A percentile compares a stretch with the other conserved stretches of the same genome.
Evolutionary conservation across 2,113 vertebrate species (phyloP).

Genomic region (Grantiella picta): DNA sequence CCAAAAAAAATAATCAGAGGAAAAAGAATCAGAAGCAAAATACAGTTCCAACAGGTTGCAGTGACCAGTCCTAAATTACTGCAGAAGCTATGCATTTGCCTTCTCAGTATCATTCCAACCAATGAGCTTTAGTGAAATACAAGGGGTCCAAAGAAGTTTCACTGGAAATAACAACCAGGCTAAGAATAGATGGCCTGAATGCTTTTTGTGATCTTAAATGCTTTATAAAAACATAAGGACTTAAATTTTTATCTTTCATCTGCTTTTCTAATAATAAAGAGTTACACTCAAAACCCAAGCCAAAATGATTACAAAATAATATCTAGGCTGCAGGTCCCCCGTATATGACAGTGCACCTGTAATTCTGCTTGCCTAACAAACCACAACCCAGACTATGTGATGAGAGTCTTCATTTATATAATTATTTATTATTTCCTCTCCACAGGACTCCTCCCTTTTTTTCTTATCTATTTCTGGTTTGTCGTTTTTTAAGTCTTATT

Average conservation of each 20-base stretch:
- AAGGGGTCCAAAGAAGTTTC: neutral
- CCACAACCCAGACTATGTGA: neutral
- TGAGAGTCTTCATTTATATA: neutral
- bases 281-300: neutral
- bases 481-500: neutral
- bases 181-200: neutral
- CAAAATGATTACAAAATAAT: neutral
- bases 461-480: neutral
- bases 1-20: neutral
- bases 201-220: neutral
- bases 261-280: neutral
- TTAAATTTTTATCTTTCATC: neutral
- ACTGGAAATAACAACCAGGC: neutral
- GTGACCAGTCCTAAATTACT: neutral
- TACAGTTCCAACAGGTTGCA: neutral
- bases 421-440: neutral
- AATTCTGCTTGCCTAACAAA: neutral
- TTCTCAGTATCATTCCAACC: neutral
- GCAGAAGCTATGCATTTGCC: rapidly evolving
- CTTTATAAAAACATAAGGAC: neutral
- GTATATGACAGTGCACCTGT: neutral
- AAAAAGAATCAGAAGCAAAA: neutral
- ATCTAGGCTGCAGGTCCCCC: neutral
- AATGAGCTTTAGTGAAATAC: neutral
- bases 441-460: neutral